These are phyloP conservation scores for Gorsachius goisagi DNA, from an alignment of 2,113 vertebrate genomes.

Conservation along the genomic window DNA sequence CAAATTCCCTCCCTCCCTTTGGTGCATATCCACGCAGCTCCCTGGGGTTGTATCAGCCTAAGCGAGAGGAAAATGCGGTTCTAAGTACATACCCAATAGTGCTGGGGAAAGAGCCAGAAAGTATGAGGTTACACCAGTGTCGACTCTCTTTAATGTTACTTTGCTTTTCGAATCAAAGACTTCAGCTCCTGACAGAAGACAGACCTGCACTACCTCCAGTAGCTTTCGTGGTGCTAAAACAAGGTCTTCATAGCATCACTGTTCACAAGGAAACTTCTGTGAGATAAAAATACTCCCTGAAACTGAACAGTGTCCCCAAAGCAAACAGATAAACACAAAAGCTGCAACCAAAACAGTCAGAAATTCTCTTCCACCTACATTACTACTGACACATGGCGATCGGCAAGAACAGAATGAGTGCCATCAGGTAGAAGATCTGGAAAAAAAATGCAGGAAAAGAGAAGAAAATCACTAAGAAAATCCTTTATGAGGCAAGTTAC, in stretches of 20 bases:
- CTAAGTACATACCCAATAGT: not conserved
- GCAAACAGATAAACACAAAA: conserved; percentile 33
- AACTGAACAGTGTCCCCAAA: conserved; percentile 34
- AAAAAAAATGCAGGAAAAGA: not conserved
- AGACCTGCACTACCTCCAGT: not conserved
- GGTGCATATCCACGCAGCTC: not conserved
- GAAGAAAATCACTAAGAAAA: not conserved
- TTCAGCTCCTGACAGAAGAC: conserved; percentile 2
- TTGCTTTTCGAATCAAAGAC: not conserved
- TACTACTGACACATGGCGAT: conserved; percentile 26
- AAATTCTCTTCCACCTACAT: conserved; percentile 38
- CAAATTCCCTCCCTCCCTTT: not conserved
- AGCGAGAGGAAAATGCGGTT: not conserved
- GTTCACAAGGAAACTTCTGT: not conserved
- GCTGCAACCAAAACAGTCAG: conserved; percentile 19
- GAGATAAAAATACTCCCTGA: conserved; percentile 41
- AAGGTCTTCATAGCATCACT: not conserved
- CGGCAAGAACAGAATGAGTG: conserved; percentile 12
- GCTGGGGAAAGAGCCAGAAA: conserved; percentile 18
- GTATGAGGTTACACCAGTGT: not conserved
- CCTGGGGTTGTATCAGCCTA: not conserved
- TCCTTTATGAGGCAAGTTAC: not conserved
- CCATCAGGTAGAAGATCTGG: conserved; percentile 23
- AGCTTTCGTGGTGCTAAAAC: not conserved
- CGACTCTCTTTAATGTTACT: not conserved